These are phyloP conservation scores for Tinamus guttatus DNA, from an alignment of 2,113 vertebrate genomes.

Conservation along the genomic window DNA sequence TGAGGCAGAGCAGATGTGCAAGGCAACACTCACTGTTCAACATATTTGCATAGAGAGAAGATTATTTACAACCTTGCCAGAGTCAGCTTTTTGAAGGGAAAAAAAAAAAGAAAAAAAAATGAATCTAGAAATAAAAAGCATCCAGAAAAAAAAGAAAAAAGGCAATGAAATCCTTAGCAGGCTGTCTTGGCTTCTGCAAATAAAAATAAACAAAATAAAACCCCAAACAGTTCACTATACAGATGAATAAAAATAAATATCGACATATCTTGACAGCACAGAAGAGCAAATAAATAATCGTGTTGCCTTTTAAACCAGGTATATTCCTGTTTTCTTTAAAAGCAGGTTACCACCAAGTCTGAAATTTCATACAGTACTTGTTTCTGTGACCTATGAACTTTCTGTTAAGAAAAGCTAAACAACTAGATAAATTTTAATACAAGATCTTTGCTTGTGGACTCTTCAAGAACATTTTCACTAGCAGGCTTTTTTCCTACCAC, in stretches of 20 bases:
- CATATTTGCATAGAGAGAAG: neutral
- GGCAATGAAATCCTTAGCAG: neutral
- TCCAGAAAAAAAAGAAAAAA: neutral
- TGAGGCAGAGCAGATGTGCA: neutral
- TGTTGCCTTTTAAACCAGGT: neutral
- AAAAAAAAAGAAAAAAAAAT: neutral
- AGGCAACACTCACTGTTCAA: neutral
- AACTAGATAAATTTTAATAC: slow-evolving; percentile 27
- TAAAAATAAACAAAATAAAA: neutral
- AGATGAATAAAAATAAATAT: neutral
- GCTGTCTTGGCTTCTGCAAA: neutral
- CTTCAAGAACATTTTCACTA: neutral
- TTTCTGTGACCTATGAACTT: slow-evolving; percentile 7
- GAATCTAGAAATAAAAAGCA: neutral
- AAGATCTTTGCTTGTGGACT: slow-evolving; percentile 14
- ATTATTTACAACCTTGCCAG: neutral
- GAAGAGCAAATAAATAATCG: neutral
- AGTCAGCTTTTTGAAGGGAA: neutral
- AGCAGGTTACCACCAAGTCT: neutral
- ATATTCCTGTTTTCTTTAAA: neutral
- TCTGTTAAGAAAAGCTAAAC: slow-evolving; percentile 27
- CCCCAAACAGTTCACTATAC: neutral
- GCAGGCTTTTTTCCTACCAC: neutral
- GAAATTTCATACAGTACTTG: slow-evolving; percentile 38
- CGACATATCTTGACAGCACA: neutral